Percentiles rank a stretch among this genome's conserved stretches.
Conservation (phyloP, 2,113 vertebrate species). For the Trematocara stigmaticum region DNA sequence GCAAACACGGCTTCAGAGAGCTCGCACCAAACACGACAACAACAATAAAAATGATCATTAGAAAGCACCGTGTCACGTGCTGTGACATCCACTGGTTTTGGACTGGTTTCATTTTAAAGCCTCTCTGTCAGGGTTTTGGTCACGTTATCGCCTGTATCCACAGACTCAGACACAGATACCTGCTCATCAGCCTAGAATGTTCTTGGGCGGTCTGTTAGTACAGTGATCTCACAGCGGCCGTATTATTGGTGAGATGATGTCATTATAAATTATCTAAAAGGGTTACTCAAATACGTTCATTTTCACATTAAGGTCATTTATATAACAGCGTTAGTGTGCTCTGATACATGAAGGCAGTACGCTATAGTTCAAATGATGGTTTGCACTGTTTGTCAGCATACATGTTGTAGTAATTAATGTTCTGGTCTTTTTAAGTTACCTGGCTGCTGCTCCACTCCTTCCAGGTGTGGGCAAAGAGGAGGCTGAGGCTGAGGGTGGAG, state of each 20-base stretch:
- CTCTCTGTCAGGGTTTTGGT: neutral
- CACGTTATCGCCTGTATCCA: neutral
- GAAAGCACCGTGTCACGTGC: neutral
- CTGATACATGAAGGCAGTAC: neutral
- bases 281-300: neutral
- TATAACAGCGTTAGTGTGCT: neutral
- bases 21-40: neutral
- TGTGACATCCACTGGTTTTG: neutral
- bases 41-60: neutral
- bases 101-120: neutral
- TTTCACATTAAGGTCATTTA: neutral
- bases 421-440: neutral
- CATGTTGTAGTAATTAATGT: neutral
- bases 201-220: rapidly evolving
- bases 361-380: neutral
- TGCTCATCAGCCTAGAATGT: neutral
- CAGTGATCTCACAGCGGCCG: neutral
- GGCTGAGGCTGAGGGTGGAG: neutral
- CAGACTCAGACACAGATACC: neutral
- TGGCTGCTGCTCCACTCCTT: neutral
- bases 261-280: neutral
- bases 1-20: neutral
- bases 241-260: neutral
- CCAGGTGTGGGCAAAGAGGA: neutral
- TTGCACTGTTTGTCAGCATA: neutral